These are phyloP conservation scores for Clinocottus analis DNA, from an alignment of 2,113 vertebrate species.

Conservation along the genomic window DNA sequence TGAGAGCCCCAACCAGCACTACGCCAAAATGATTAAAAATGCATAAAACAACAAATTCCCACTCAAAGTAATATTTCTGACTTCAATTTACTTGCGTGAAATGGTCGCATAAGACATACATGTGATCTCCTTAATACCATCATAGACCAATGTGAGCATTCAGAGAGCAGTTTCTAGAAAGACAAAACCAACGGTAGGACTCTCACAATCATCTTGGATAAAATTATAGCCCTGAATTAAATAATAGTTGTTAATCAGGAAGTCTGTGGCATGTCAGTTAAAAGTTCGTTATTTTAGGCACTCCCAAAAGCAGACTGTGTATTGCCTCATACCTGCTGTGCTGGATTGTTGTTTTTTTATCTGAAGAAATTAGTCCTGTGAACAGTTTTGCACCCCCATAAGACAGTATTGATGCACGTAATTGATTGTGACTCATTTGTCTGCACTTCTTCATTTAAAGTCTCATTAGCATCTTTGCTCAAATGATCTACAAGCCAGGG, in stretches of 20 bases:
- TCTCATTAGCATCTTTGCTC: background rate
- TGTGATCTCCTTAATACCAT: background rate
- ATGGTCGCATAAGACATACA: background rate
- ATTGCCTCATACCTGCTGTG: background rate
- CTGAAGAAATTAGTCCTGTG: background rate
- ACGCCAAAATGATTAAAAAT: slow-evolving; percentile 12
- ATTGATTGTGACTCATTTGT: slow-evolving; percentile 16
- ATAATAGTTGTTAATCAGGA: slow-evolving; percentile 13
- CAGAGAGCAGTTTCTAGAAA: slow-evolving; percentile 6
- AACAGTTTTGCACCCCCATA: background rate
- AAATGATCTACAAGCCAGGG: background rate
- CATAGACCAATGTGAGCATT: background rate
- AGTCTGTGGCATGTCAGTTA: background rate
- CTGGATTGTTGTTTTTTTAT: background rate
- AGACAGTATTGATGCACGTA: background rate
- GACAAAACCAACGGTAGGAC: background rate
- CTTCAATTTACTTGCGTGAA: background rate
- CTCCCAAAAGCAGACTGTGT: background rate
- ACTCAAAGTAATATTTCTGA: background rate
- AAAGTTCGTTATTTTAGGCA: slow-evolving; percentile 8
- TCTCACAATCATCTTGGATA: background rate
- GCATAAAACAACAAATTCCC: slow-evolving; percentile 10
- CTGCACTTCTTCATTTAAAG: background rate
- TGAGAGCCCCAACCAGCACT: slow-evolving; percentile 7
- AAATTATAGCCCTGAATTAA: background rate